Evolutionary conservation across 2,113 vertebrate genomes (phyloP).

Genomic region (Chaetura pelagica): DNA sequence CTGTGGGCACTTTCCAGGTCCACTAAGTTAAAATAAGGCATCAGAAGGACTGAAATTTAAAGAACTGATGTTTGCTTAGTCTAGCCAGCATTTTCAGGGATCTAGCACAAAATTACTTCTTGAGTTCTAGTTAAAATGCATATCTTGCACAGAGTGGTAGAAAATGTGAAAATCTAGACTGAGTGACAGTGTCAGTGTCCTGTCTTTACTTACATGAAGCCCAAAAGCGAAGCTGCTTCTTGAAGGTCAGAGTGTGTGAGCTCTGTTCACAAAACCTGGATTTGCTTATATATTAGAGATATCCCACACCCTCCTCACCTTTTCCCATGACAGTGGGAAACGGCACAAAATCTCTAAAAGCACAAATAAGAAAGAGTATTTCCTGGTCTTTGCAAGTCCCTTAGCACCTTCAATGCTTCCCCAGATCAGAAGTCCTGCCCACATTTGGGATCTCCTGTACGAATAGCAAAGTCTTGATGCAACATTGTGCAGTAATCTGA

Average conservation of each 20-base stretch:
- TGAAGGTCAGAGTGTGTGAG: background rate
- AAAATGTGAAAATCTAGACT: background rate
- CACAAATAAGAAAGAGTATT: background rate
- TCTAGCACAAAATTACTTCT: background rate
- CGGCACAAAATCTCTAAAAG: background rate
- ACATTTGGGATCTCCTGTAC: background rate
- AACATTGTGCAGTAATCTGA: background rate
- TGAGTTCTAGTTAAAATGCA: background rate
- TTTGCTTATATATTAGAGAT: accelerated
- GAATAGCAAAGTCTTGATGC: background rate
- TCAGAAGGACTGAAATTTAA: background rate
- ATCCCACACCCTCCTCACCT: background rate
- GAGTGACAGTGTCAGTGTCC: background rate
- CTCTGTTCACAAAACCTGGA: background rate
- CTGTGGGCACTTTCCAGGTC: background rate
- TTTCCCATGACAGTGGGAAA: background rate
- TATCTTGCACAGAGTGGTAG: background rate
- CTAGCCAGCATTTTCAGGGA: background rate
- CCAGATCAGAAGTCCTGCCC: background rate
- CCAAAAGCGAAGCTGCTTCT: background rate
- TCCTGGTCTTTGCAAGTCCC: background rate
- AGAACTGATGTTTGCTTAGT: background rate
- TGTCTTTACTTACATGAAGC: background rate
- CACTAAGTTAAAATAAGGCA: background rate
- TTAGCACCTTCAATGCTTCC: background rate